Base-by-base conservation (phyloP, 2,113 vertebrate species). In the Xiphophorus couchianus region DNA sequence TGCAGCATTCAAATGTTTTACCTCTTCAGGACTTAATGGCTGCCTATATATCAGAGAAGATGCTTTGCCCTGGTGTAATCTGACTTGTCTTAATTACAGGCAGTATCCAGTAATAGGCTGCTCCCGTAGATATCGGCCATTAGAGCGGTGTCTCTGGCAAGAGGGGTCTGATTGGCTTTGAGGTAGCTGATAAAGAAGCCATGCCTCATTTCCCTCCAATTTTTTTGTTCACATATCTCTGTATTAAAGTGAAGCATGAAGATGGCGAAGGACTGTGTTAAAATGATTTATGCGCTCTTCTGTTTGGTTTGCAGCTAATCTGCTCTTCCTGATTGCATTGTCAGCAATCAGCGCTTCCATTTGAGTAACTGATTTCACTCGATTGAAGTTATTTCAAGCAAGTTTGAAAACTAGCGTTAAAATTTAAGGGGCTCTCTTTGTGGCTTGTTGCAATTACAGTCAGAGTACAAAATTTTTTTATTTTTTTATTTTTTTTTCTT, bases 41-140 rank as follows among this genome's bases (percentile, higher is more conserved):
- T 82, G 76, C 80, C 82, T 69, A 87, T 89, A 86, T 81, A 85
- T 91, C 85, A 88, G 86, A 85, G 74, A 82, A 75, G 64, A 87
- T 84, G 74, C 81, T 71, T 64, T 84, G 84, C 77, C 77, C 76
- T 74, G 73, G 86, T 88, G 82, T 84, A 88, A 90, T 91, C 88
- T 89, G 90, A 90, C 88, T 86, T 81, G 89, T 91, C 91, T 92
- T 91, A 90, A 93, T 93, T 91, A 89, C 88, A 84, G 86, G 84
- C 89, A 87, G 85, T 90, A 91, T 88, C 87, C 92, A 85, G 84
- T 92, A 91, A 93, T 91, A 89, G 89, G 89, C 87, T 92, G 83
- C 85, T 72, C 75, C 74, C 81, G 86, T 79, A 92, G 90, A 93
- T 93, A 89, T 90, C 87, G 68, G 83, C 92, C 90, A 90, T 91